phyloP scores from a whole-genome alignment of 1,140 invertebrate species.

The Neoseiulus cucumeris region DNA sequence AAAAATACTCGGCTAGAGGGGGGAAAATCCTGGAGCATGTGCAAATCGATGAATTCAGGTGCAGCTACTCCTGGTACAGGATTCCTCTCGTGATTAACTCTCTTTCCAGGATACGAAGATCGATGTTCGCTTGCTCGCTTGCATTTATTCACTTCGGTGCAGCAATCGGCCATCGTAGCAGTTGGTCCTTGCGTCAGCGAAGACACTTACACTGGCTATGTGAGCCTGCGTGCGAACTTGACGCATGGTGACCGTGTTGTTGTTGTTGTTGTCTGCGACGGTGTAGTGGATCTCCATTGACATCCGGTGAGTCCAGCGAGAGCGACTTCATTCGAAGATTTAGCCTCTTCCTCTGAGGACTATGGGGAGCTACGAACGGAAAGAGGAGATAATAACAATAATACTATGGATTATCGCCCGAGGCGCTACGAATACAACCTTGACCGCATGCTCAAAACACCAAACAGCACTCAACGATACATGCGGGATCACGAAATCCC shows the following conservation, averaged over 20 bases:
- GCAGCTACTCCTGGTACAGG: no score
- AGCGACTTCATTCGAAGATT: constrained; percentile 93
- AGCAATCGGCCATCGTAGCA: no score
- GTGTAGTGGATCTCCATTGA: constrained; percentile 52
- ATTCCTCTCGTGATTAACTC: no score
- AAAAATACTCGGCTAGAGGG: no score
- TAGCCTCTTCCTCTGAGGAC: constrained; percentile 77
- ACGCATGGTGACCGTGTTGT: constrained; percentile 21
- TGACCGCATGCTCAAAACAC: no score
- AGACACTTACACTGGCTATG: constrained; percentile 30
- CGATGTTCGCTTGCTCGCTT: no score
- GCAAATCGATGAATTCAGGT: no score
- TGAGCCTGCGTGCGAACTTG: constrained; percentile 28
- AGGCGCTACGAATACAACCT: neutral
- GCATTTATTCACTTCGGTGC: no score
- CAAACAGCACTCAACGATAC: no score
- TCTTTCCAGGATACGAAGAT: no score
- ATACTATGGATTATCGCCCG: neutral
- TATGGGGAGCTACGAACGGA: constrained; percentile 59
- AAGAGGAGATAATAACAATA: constrained; percentile 16
- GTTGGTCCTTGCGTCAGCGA: neutral
- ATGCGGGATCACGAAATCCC: no score
- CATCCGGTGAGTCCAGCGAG: constrained; percentile 83
- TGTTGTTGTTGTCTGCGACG: constrained; percentile 39
- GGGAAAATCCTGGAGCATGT: no score